Percentiles rank a stretch among this genome's conserved stretches.
Evolutionary conservation across 1,140 invertebrate genomes (phyloP).

Genomic region (Saccostrea echinata): DNA sequence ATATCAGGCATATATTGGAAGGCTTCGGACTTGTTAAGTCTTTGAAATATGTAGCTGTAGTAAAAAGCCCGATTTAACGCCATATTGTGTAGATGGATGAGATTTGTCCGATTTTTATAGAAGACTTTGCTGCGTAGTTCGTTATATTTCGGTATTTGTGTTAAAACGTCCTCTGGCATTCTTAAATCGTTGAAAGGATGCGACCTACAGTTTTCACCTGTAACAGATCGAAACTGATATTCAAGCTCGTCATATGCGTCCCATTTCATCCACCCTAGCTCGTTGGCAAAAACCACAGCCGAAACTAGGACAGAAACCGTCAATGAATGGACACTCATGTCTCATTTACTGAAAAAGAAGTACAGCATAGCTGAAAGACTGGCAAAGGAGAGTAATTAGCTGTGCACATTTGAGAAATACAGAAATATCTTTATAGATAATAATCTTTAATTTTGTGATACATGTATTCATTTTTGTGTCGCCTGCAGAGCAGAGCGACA

Average conservation of each 20-base stretch:
- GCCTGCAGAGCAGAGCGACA: too few relatives aligned
- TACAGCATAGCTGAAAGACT: too few relatives aligned
- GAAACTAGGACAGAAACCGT: not conserved
- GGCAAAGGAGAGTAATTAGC: too few relatives aligned
- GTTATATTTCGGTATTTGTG: slow-evolving; percentile 96
- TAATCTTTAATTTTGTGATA: too few relatives aligned
- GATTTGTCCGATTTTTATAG: slow-evolving; percentile 95
- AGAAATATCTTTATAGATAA: too few relatives aligned
- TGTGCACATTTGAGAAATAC: too few relatives aligned
- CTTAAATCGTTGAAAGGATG: not conserved
- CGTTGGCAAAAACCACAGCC: not conserved
- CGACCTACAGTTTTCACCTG: slow-evolving; percentile 24
- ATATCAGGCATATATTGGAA: slow-evolving; percentile 95
- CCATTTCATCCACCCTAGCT: slow-evolving; percentile 32
- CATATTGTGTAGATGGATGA: slow-evolving; percentile 97
- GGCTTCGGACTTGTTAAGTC: slow-evolving; percentile 70
- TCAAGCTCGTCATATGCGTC: slow-evolving; percentile 25
- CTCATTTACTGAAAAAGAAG: not conserved
- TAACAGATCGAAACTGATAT: not conserved
- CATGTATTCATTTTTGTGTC: too few relatives aligned
- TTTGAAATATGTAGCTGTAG: slow-evolving; percentile 92
- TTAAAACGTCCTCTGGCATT: slow-evolving; percentile 90
- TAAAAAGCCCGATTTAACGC: slow-evolving; percentile 96
- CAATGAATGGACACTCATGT: not conserved
- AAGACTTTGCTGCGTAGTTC: slow-evolving; percentile 90